Evolutionary conservation across 2,797 vertebrate genomes (phyloP).

Genomic region (Mallotus villosus): DNA sequence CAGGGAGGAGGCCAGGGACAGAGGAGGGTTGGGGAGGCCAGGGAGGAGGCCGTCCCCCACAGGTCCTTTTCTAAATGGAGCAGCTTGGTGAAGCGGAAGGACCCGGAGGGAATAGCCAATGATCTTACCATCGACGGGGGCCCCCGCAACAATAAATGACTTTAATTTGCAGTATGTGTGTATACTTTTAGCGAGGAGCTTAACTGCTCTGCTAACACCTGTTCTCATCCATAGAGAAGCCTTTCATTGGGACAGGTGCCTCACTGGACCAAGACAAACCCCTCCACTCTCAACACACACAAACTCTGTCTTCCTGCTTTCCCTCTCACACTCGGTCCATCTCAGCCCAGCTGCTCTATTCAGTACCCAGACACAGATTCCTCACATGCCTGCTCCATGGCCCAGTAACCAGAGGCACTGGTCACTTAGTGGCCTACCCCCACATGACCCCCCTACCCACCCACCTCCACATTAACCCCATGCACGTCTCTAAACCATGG

Average conservation of each 20-base stretch:
- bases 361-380: conserved; percentile 63
- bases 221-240: conserved; percentile 70
- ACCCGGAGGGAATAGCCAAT: conserved; percentile 47
- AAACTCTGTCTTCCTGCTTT: conserved; percentile 15
- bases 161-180: conserved; percentile 54
- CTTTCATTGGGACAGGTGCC: conserved; percentile 82
- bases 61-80: conserved; percentile 30
- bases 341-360: conserved; percentile 66
- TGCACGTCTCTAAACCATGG: conserved; percentile 5
- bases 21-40: conserved; percentile 34
- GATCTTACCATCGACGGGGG: conserved; percentile 60
- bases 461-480: no score
- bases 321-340: not conserved
- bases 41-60: conserved; percentile 63
- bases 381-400: conserved; percentile 63
- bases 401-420: conserved; percentile 48
- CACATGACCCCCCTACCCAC: conserved; percentile 17
- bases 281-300: conserved; percentile 12
- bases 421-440: conserved; percentile 38
- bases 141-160: conserved; percentile 49
- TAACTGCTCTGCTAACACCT: conserved; percentile 73
- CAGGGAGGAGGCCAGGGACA: no score
- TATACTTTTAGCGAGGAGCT: conserved; percentile 57
- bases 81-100: conserved; percentile 35
- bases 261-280: conserved; percentile 21